phyloP scores from a whole-genome alignment of 2,797 vertebrate species.

The Percopsis omiscomaycus region DNA sequence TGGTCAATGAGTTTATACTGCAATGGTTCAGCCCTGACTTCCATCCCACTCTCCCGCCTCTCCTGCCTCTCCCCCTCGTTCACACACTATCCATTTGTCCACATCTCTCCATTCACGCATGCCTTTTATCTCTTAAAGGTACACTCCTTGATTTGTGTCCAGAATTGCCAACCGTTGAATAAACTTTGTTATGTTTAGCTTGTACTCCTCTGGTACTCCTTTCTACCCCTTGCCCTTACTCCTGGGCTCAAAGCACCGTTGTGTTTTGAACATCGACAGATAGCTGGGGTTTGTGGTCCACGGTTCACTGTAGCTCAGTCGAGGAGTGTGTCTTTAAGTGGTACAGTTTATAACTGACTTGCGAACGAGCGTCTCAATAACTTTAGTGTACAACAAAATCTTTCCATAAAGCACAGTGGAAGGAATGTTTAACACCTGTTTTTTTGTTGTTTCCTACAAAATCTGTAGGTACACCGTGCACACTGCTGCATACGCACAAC shows the following conservation, averaged over 20 bases:
- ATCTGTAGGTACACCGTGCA: conserved; percentile 53
- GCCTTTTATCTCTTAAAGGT: neutral
- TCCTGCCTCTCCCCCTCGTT: neutral
- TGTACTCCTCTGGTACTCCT: no score
- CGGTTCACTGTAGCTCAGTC: no score
- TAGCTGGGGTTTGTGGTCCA: no score
- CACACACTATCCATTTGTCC: neutral
- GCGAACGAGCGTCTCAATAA: conserved; percentile 17
- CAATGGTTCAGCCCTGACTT: conserved; percentile 11
- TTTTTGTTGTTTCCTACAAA: conserved; percentile 19
- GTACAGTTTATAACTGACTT: neutral
- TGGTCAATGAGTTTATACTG: conserved; percentile 41
- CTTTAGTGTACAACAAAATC: conserved; percentile 19
- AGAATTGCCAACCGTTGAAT: no score
- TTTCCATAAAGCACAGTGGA: conserved; percentile 57
- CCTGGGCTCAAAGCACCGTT: neutral
- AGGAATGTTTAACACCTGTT: conserved; percentile 25
- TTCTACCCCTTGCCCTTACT: no score
- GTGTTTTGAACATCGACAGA: no score
- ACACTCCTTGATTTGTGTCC: neutral
- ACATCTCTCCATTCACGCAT: conserved; percentile 2
- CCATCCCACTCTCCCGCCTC: conserved; percentile 5
- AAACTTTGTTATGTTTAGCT: no score
- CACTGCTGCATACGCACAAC: conserved; percentile 43
- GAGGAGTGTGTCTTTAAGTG: no score